Evolutionary conservation across 2,797 vertebrate species (phyloP), one percentile per base, ranked within the genome.

Genomic region (Characodon lateralis): DNA sequence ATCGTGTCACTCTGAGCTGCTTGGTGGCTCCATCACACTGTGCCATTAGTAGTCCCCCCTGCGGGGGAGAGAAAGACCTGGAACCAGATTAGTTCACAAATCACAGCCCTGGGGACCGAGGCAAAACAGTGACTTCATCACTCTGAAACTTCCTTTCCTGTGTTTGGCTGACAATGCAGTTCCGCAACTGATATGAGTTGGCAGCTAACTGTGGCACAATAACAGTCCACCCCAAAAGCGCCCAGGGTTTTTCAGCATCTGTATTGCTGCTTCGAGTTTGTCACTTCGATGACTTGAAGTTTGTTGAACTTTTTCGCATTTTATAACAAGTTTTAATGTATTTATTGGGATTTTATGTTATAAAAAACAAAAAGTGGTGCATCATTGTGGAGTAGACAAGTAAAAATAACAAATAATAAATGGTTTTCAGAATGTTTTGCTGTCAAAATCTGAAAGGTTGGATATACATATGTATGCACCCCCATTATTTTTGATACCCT

Each of bases 21-120:
- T 78, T 88, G 91, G 90, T 93, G 92, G 90, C 91, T 93, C 87
- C 79, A 74, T 88, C 84, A 89, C 87, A 83, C 89, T 87, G 89
- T 93, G 92, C 94, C 91, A 95, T 95, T 95, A 94, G 93, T 81
- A 50, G 85, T 79, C 87, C 92, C 91, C 92, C 78, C 3, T 24
- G 10, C 24, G 91, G 92, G 91, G 91, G 92, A 91, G 84, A 84
- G 79, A 90, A 83, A 91, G 89, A 90, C 92, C 92, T 92, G 89
- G 88, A 91, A 80, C 87, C 89, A 94, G 92, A 95, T 96, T 93
- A 95, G 90, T 90, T 95, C 93, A 93, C 95, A 95, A 93, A 95
- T 95, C 95, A 94, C 83, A 55, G 74, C 94, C 92, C 89, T 53
- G 84, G 92, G 92, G 94, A 93, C 89, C 14, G 7, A 65, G 81